A percentile compares a stretch with the other conserved stretches of the same genome.
Evolutionary conservation across 2,888 invertebrate species (phyloP).

Genomic region (Meandrusa payeni): DNA sequence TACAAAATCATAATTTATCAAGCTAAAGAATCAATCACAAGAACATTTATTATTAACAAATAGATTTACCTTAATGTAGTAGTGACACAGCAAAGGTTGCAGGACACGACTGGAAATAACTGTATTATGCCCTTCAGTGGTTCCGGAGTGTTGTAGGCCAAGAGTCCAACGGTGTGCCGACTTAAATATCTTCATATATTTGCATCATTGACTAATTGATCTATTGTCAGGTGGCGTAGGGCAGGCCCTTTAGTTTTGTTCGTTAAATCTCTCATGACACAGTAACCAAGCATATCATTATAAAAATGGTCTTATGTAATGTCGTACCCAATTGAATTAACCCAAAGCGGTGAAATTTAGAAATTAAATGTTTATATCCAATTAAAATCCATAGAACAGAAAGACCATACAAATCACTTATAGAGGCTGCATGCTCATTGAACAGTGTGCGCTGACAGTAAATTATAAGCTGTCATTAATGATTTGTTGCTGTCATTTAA

Average conservation of each 20-base stretch:
- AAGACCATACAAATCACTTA: conserved; percentile 26
- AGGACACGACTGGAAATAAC: conserved; percentile 68
- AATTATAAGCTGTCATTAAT: conserved; percentile 44
- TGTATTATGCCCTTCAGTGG: conserved; percentile 78
- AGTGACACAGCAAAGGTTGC: conserved; percentile 26
- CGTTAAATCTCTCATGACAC: conserved; percentile 76
- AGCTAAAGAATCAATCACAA: conserved; percentile 38
- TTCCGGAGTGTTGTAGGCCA: conserved; percentile 76
- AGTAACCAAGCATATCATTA: conserved; percentile 63
- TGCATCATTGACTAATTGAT: conserved; percentile 29
- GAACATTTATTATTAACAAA: conserved; percentile 31
- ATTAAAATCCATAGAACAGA: background rate
- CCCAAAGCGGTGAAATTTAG: background rate
- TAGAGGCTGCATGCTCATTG: conserved; percentile 77
- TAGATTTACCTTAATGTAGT: conserved; percentile 58
- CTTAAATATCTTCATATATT: conserved; percentile 47
- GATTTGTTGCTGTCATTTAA: conserved; percentile 40
- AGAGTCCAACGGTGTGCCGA: conserved; percentile 71
- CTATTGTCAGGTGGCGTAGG: conserved; percentile 76
- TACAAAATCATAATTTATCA: too few species aligned
- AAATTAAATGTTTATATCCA: too few species aligned
- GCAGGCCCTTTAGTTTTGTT: conserved; percentile 59
- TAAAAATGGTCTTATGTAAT: conserved; percentile 26
- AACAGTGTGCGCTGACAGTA: conserved; percentile 77
- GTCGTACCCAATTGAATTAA: background rate